Conservation (phyloP, 2,797 vertebrate species). For the Mallotus villosus region DNA sequence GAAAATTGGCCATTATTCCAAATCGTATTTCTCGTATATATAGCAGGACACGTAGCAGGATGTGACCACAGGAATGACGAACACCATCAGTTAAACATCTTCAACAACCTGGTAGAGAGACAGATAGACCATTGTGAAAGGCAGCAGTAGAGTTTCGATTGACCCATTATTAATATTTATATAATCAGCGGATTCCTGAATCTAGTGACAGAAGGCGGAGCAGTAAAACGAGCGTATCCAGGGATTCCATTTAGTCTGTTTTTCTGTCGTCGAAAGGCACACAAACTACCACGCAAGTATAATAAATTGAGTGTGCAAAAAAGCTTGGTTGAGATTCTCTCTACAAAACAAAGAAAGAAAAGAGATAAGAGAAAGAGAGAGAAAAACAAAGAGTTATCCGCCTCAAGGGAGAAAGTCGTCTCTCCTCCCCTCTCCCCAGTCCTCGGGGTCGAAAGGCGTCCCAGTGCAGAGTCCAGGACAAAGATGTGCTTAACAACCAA, state of each 20-base stretch:
- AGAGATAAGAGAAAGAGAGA: neutral
- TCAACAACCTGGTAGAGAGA: neutral
- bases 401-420: slow-evolving; percentile 16
- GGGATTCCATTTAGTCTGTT: slow-evolving; percentile 44
- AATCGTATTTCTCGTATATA: neutral
- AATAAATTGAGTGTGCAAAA: slow-evolving; percentile 76
- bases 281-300: slow-evolving; percentile 66
- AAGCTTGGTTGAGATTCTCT: slow-evolving; percentile 64
- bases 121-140: slow-evolving; percentile 36
- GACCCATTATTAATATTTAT: slow-evolving; percentile 27
- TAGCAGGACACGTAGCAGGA: neutral
- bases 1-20: neutral
- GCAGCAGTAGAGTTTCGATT: slow-evolving; percentile 58
- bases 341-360: slow-evolving; percentile 42
- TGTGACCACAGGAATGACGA: neutral
- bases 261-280: slow-evolving; percentile 69
- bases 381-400: slow-evolving; percentile 12
- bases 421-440: neutral
- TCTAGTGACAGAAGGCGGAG: slow-evolving; percentile 50
- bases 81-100: neutral
- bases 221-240: slow-evolving; percentile 45
- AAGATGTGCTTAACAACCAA: slow-evolving; percentile 52
- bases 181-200: slow-evolving; percentile 44
- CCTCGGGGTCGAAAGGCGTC: neutral
- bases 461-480: slow-evolving; percentile 26